phyloP scores from a whole-genome alignment of 1,140 invertebrate genomes.

The Laodelphax striatellus region DNA sequence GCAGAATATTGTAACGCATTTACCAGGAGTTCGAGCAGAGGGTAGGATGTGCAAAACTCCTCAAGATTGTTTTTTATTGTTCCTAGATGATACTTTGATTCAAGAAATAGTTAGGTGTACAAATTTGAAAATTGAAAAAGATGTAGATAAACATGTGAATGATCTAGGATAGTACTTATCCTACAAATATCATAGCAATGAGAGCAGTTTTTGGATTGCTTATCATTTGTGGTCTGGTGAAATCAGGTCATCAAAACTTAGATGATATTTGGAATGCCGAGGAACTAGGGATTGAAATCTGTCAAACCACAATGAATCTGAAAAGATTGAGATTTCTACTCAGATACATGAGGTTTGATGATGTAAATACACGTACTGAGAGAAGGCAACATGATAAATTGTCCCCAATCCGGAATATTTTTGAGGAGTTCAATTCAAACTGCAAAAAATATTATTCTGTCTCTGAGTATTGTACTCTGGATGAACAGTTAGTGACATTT shows the following conservation, averaged over 20 bases:
- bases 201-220: slow-evolving; percentile 21
- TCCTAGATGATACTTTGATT: slow-evolving; percentile 9
- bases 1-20: slow-evolving; percentile 11
- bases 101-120: slow-evolving; percentile 9
- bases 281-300: slow-evolving; percentile 18
- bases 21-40: slow-evolving; percentile 8
- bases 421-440: slow-evolving; percentile 15
- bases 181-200: not conserved
- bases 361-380: slow-evolving; percentile 21
- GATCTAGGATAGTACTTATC: not conserved
- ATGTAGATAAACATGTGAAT: not conserved
- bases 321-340: slow-evolving; percentile 24
- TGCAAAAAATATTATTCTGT: slow-evolving; percentile 20
- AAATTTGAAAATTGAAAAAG: slow-evolving; percentile 3
- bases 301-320: slow-evolving; percentile 22
- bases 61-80: slow-evolving; percentile 9
- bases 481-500: slow-evolving; percentile 30
- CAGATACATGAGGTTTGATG: slow-evolving; percentile 26
- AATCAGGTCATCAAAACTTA: slow-evolving; percentile 18
- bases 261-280: slow-evolving; percentile 26
- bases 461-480: slow-evolving; percentile 18
- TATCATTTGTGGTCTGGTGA: slow-evolving; percentile 21
- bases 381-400: slow-evolving; percentile 26
- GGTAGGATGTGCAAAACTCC: slow-evolving; percentile 8
- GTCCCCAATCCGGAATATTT: slow-evolving; percentile 26